These are phyloP conservation scores for Hemicordylus capensis DNA, from an alignment of 2,113 vertebrate genomes.

Conservation along the genomic window DNA sequence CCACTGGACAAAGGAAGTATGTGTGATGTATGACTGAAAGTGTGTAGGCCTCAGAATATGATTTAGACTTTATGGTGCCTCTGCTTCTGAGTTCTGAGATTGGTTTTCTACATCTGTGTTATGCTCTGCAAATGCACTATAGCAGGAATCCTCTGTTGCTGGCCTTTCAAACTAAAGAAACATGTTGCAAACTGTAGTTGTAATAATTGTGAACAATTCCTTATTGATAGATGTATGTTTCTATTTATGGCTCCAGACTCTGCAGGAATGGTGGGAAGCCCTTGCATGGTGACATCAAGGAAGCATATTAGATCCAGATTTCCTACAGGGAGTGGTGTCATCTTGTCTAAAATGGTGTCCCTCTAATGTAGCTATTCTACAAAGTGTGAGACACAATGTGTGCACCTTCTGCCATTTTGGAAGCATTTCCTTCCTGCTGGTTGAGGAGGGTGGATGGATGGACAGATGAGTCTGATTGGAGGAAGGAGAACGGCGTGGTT, in stretches of 20 bases:
- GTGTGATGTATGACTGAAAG: background rate
- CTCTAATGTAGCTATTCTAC: background rate
- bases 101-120: background rate
- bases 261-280: background rate
- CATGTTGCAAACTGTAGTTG: background rate
- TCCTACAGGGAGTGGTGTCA: no score
- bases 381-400: background rate
- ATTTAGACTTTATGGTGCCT: no score
- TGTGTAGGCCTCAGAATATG: background rate
- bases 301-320: background rate
- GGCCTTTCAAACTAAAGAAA: background rate
- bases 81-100: no score
- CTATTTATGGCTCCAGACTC: background rate
- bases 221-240: background rate
- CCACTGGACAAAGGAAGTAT: background rate
- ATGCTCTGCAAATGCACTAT: background rate
- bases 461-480: no score
- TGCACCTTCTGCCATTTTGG: background rate
- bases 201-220: background rate
- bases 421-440: background rate
- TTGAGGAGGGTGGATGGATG: background rate
- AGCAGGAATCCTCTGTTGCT: background rate
- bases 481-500: background rate
- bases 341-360: background rate
- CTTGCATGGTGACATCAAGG: no score